These are phyloP conservation scores for Tauraco erythrolophus DNA, from an alignment of 2,113 vertebrate species.

Conservation along the genomic window DNA sequence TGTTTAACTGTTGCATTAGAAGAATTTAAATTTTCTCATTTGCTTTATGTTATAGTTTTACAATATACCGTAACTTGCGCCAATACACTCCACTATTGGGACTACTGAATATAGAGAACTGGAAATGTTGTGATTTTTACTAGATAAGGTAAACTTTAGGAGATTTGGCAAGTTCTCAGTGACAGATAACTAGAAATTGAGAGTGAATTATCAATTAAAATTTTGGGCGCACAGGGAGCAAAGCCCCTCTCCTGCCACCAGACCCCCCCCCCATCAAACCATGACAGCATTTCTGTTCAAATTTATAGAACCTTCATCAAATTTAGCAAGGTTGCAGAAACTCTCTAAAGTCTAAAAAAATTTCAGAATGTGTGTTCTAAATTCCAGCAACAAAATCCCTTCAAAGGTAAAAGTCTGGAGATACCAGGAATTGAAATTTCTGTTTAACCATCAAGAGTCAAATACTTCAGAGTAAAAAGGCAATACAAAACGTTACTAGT, in stretches of 20 bases:
- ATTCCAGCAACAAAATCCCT: background rate
- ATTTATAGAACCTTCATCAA: background rate
- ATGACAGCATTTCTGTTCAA: background rate
- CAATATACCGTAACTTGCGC: background rate
- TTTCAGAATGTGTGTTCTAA: background rate
- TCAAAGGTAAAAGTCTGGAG: background rate
- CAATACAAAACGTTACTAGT: background rate
- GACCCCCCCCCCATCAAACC: too few relatives aligned
- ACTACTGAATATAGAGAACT: background rate
- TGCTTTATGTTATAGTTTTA: background rate
- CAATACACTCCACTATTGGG: background rate
- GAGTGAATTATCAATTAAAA: background rate
- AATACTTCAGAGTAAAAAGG: background rate
- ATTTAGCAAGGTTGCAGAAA: background rate
- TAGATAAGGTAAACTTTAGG: background rate
- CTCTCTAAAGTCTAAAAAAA: background rate
- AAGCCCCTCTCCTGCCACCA: too few relatives aligned
- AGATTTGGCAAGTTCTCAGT: constrained; percentile 30
- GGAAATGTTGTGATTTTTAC: background rate
- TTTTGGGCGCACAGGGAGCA: too few relatives aligned
- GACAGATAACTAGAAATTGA: background rate
- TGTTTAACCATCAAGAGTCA: background rate
- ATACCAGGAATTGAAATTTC: background rate
- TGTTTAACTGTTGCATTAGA: background rate
- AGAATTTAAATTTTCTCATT: background rate